Conservation (phyloP, 2,113 vertebrate genomes). For the Ptychochromis oligacanthus region DNA sequence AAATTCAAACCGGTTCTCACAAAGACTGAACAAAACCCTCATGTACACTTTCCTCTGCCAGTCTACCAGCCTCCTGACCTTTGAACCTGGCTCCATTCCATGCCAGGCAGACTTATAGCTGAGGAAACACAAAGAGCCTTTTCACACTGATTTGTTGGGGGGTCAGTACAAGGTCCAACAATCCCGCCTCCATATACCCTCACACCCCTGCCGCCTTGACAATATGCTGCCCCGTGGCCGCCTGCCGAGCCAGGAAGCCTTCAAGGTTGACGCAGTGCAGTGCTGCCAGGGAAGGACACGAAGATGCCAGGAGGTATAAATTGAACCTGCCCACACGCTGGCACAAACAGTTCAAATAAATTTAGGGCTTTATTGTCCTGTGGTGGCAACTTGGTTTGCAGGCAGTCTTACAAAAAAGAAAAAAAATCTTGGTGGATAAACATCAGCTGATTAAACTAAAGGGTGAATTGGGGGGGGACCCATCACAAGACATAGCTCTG, state of each 20-base stretch:
- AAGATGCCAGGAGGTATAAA: slow-evolving; percentile 39
- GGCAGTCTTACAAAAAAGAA: background rate
- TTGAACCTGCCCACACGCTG: slow-evolving; percentile 42
- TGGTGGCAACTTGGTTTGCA: background rate
- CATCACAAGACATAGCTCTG: background rate
- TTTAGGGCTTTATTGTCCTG: background rate
- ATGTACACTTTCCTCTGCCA: background rate
- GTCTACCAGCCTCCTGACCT: slow-evolving; percentile 52
- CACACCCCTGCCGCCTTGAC: slow-evolving; percentile 54
- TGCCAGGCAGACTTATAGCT: slow-evolving; percentile 75
- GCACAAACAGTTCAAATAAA: background rate
- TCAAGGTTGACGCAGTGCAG: slow-evolving; percentile 40
- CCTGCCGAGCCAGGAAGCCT: slow-evolving; percentile 60
- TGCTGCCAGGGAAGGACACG: slow-evolving; percentile 28
- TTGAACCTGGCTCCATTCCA: slow-evolving; percentile 53
- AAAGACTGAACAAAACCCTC: background rate
- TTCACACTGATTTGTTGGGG: slow-evolving; percentile 60
- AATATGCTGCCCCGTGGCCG: slow-evolving; percentile 32
- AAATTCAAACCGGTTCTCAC: background rate
- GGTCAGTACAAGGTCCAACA: slow-evolving; percentile 11
- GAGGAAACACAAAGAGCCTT: slow-evolving; percentile 70
- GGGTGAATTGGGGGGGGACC: fast-evolving
- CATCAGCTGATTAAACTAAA: slow-evolving; percentile 19
- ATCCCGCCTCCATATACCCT: slow-evolving; percentile 15
- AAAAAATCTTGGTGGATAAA: background rate